phyloP scores from a whole-genome alignment of 1,140 invertebrate species.

The Drosophila obscura region DNA sequence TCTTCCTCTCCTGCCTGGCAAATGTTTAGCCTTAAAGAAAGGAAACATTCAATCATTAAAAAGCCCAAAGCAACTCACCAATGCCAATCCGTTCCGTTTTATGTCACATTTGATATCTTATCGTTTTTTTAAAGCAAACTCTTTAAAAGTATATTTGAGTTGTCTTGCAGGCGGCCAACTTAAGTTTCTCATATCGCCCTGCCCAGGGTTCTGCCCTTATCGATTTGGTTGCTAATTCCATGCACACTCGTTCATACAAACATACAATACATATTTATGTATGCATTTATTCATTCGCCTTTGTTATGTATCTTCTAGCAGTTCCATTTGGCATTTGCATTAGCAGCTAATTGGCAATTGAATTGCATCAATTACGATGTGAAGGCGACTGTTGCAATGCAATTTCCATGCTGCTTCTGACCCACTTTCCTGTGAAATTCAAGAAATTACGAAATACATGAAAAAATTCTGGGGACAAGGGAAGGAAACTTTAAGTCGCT shows the following conservation, averaged over 20 bases:
- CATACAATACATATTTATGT: neutral
- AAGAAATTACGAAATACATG: conserved; percentile 35
- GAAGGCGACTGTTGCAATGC: conserved; percentile 23
- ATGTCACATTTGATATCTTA: too few species aligned
- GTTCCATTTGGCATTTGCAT: conserved; percentile 26
- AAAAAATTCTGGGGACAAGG: conserved; percentile 4
- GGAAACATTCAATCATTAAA: too few species aligned
- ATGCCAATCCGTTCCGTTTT: too few species aligned
- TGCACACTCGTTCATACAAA: neutral
- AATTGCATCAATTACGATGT: conserved; percentile 63
- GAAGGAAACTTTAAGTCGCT: conserved; percentile 29
- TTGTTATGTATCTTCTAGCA: neutral
- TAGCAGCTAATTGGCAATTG: conserved; percentile 65
- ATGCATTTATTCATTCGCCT: neutral
- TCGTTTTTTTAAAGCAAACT: too few species aligned
- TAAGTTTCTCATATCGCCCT: too few species aligned
- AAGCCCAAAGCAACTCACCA: too few species aligned
- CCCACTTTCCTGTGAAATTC: conserved; percentile 49
- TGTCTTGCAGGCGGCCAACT: too few species aligned
- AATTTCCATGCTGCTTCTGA: conserved; percentile 52
- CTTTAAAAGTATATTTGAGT: too few species aligned
- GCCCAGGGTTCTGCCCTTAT: too few species aligned
- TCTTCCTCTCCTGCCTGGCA: conserved; percentile 84
- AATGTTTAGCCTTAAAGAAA: conserved; percentile 63
- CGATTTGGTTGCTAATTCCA: too few species aligned